Conservation (phyloP, 2,797 vertebrate genomes). For the Pipistrellus pipistrellus region DNA sequence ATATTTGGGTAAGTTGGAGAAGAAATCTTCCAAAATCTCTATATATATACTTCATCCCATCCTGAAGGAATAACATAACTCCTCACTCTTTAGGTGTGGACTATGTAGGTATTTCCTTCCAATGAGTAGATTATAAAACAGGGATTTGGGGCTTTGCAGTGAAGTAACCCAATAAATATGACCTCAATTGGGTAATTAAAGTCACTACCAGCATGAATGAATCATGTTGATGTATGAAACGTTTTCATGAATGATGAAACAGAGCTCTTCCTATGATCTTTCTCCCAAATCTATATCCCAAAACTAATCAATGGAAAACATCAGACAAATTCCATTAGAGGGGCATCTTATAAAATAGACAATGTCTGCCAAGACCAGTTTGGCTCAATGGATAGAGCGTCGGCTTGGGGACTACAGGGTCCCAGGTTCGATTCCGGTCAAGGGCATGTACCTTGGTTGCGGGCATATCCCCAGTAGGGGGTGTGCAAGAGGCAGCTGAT, state of each 20-base stretch:
- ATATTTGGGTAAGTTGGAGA: neutral
- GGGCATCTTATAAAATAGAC: neutral
- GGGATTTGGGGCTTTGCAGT: neutral
- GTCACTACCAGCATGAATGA: too few relatives aligned
- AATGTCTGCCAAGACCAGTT: too few relatives aligned
- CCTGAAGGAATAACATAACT: neutral
- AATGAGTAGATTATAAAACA: neutral
- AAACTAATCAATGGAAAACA: neutral
- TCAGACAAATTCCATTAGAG: neutral
- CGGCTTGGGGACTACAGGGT: too few relatives aligned
- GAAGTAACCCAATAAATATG: neutral
- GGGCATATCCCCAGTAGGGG: too few relatives aligned
- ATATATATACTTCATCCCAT: neutral
- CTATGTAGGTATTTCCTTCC: neutral
- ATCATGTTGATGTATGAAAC: neutral
- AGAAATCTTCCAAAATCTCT: neutral
- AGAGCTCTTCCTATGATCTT: neutral
- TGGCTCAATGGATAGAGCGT: too few relatives aligned
- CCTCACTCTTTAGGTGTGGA: neutral
- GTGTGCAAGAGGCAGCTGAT: too few relatives aligned
- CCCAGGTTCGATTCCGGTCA: too few relatives aligned
- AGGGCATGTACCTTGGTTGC: too few relatives aligned
- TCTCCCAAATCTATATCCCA: neutral
- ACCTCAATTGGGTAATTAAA: neutral
- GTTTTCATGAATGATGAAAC: neutral